phyloP scores from a whole-genome alignment of 2,797 vertebrate genomes.

The Oreochromis mossambicus region DNA sequence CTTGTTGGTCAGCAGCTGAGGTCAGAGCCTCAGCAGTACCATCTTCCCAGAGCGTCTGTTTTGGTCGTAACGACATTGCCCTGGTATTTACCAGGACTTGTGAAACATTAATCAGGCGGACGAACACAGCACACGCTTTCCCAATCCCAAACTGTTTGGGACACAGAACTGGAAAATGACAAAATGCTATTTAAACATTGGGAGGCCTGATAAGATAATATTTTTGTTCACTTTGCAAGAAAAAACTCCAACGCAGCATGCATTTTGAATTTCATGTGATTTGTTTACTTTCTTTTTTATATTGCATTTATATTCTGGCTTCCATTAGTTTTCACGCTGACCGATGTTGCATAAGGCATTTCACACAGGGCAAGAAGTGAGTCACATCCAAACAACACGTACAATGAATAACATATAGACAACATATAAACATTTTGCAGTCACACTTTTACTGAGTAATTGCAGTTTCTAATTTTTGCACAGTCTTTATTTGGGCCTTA shows the following conservation, averaged over 20 bases:
- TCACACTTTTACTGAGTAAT: background rate
- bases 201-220: constrained; percentile 50
- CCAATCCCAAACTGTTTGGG: constrained; percentile 21
- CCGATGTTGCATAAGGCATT: background rate
- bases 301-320: background rate
- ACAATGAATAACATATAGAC: background rate
- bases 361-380: background rate
- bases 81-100: constrained; percentile 28
- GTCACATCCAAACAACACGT: background rate
- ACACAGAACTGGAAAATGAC: constrained; percentile 46
- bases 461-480: background rate
- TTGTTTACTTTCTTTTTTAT: background rate
- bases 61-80: constrained; percentile 20
- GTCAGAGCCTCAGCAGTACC: constrained; percentile 39
- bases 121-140: constrained; percentile 23
- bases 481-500: background rate
- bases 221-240: constrained; percentile 31
- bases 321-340: background rate
- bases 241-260: background rate
- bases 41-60: constrained; percentile 8
- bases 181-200: constrained; percentile 35
- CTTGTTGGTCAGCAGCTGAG: constrained; percentile 55
- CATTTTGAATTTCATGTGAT: background rate
- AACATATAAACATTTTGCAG: background rate
- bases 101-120: constrained; percentile 46